These are phyloP conservation scores for Tachysurus vachellii DNA, from an alignment of 2,113 vertebrate species.

Conservation along the genomic window DNA sequence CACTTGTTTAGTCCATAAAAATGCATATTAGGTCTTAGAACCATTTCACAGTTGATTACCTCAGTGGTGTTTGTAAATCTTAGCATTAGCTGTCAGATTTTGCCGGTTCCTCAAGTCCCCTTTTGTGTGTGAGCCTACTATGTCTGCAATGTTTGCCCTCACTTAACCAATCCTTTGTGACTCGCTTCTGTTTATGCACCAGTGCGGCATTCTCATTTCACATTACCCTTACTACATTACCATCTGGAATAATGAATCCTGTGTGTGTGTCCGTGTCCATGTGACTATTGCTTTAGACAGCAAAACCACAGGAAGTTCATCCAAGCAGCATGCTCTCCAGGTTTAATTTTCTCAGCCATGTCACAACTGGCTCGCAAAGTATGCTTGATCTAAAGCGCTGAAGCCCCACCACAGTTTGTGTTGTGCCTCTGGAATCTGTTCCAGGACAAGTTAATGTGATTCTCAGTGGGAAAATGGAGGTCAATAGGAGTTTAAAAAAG, in stretches of 20 bases:
- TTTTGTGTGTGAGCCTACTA: conserved; percentile 62
- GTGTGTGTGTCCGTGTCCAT: conserved; percentile 55
- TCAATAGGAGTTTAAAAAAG: conserved; percentile 4
- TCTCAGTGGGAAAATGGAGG: conserved; percentile 10
- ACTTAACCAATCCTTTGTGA: conserved; percentile 75
- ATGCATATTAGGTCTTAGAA: background rate
- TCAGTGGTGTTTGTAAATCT: conserved; percentile 28
- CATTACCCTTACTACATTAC: conserved; percentile 68
- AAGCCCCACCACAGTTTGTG: conserved; percentile 45
- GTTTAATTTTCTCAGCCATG: conserved; percentile 75
- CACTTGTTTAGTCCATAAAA: background rate
- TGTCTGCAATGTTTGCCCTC: conserved; percentile 68
- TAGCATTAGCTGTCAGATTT: conserved; percentile 48
- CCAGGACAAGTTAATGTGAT: conserved; percentile 42
- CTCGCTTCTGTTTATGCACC: conserved; percentile 73
- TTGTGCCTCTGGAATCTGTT: conserved; percentile 30
- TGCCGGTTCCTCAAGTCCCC: conserved; percentile 53
- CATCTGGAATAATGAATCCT: conserved; percentile 72
- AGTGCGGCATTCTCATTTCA: conserved; percentile 71
- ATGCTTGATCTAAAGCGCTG: conserved; percentile 64
- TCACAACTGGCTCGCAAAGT: conserved; percentile 72
- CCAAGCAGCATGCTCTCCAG: conserved; percentile 67
- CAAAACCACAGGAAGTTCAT: conserved; percentile 70
- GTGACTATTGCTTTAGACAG: conserved; percentile 73
- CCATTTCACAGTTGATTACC: background rate